phyloP scores from a whole-genome alignment of 1,140 invertebrate species.

The Pachyrhynchus sulphureomaculatus region DNA sequence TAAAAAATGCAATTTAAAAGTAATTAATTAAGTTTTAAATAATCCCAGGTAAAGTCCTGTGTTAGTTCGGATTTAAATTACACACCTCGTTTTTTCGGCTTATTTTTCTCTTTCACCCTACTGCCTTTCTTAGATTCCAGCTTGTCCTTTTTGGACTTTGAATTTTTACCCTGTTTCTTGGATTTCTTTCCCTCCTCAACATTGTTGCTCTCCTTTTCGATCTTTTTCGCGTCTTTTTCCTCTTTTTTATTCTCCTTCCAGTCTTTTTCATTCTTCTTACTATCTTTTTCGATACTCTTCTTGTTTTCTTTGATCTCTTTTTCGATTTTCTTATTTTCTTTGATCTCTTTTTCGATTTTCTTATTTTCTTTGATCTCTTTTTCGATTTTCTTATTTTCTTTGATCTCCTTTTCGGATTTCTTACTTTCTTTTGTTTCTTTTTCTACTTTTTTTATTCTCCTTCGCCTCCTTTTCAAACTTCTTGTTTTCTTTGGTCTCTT shows the following conservation, averaged over 20 bases:
- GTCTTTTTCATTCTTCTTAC: slow-evolving; percentile 16
- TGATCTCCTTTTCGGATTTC: slow-evolving; percentile 38
- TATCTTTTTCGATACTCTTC: slow-evolving; percentile 4
- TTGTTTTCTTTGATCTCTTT: neutral
- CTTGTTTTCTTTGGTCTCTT: slow-evolving; percentile 42
- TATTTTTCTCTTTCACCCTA: slow-evolving; percentile 11
- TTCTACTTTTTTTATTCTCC: slow-evolving; percentile 48
- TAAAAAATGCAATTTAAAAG: neutral
- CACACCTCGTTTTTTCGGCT: slow-evolving; percentile 37
- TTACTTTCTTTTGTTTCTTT: slow-evolving; percentile 49
- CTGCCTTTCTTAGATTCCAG: slow-evolving; percentile 40
- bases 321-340: neutral
- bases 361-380: slow-evolving; percentile 48
- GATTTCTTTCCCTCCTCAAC: slow-evolving; percentile 24
- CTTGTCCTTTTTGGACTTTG: slow-evolving; percentile 40
- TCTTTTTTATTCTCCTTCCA: slow-evolving; percentile 33
- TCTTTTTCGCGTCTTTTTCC: slow-evolving; percentile 36
- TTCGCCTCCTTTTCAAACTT: slow-evolving; percentile 46
- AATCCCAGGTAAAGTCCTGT: no score
- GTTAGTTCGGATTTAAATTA: neutral
- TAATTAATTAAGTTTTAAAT: no score
- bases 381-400: no score
- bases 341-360: slow-evolving; percentile 6
- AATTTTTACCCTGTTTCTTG: neutral
- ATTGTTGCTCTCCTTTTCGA: slow-evolving; percentile 30